Percentiles rank a stretch among this genome's conserved stretches.
These are phyloP conservation scores for Cygnus buccinator DNA, from an alignment of 2,113 vertebrate species.

Conservation along the genomic window DNA sequence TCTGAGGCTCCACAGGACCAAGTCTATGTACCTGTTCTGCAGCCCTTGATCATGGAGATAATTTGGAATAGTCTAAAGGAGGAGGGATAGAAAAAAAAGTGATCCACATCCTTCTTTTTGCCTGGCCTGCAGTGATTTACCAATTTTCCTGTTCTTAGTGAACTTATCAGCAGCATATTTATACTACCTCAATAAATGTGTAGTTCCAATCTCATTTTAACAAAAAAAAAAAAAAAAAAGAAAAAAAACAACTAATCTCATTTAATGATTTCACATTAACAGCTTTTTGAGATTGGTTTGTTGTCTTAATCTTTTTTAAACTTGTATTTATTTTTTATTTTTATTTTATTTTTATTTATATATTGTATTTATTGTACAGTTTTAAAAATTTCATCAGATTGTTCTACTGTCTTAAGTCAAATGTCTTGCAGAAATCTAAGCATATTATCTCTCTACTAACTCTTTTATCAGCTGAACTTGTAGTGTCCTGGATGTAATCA, in stretches of 20 bases:
- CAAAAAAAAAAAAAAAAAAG: not conserved
- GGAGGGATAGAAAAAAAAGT: too few species aligned
- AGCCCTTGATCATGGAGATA: not conserved
- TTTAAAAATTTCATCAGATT: constrained; percentile 2
- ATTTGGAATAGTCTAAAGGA: not conserved
- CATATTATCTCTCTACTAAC: not conserved
- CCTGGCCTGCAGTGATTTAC: not conserved
- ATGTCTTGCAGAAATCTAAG: not conserved
- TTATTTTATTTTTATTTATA: too few species aligned
- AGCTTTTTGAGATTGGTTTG: not conserved
- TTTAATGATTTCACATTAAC: constrained; percentile 24
- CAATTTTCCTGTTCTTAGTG: not conserved
- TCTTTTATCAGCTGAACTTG: constrained; percentile 26
- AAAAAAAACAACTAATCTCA: not conserved
- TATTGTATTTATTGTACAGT: not conserved
- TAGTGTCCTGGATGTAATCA: constrained; percentile 33
- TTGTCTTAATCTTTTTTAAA: constrained; percentile 27
- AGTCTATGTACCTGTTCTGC: not conserved
- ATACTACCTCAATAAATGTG: not conserved
- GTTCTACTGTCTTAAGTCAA: not conserved
- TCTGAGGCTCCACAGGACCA: not conserved
- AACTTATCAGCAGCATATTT: not conserved
- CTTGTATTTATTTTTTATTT: not conserved
- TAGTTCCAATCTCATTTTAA: not conserved
- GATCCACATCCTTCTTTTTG: not conserved